Conservation (phyloP, 2,113 vertebrate genomes). For the Lamprotornis superbus region DNA sequence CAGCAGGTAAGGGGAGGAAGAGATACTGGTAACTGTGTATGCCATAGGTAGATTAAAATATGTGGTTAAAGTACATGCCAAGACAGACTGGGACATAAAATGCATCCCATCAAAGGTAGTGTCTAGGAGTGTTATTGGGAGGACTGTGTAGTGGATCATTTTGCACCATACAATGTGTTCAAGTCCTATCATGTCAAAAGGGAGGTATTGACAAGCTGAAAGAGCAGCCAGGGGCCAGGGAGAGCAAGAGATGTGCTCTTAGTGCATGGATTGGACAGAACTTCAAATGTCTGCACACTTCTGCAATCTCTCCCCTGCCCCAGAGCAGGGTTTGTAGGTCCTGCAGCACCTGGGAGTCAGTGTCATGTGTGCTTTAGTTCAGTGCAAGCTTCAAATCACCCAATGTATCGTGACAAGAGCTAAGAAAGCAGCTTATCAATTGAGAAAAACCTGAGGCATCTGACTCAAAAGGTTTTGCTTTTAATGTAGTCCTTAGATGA, state of each 20-base stretch:
- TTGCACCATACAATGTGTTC: not conserved
- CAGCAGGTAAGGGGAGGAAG: not conserved
- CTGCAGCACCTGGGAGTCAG: not conserved
- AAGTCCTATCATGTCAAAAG: not conserved
- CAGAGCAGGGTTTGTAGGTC: not conserved
- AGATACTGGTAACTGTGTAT: not conserved
- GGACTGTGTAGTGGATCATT: not conserved
- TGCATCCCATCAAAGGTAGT: not conserved
- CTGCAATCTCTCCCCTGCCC: not conserved
- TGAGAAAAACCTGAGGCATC: not conserved
- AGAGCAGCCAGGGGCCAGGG: not conserved
- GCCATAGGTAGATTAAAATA: not conserved
- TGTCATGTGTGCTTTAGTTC: not conserved
- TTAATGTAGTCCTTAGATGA: not conserved
- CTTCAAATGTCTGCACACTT: not conserved
- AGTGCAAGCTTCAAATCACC: not conserved
- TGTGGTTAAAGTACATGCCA: not conserved
- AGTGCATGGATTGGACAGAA: not conserved
- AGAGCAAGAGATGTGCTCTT: not conserved
- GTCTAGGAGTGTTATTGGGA: not conserved
- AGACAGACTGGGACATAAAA: not conserved
- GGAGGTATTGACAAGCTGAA: not conserved
- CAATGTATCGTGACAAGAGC: not conserved
- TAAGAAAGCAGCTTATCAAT: not conserved
- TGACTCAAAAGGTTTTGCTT: not conserved